Conservation (phyloP, 2,113 vertebrate species). For the Noturus placidus region DNA sequence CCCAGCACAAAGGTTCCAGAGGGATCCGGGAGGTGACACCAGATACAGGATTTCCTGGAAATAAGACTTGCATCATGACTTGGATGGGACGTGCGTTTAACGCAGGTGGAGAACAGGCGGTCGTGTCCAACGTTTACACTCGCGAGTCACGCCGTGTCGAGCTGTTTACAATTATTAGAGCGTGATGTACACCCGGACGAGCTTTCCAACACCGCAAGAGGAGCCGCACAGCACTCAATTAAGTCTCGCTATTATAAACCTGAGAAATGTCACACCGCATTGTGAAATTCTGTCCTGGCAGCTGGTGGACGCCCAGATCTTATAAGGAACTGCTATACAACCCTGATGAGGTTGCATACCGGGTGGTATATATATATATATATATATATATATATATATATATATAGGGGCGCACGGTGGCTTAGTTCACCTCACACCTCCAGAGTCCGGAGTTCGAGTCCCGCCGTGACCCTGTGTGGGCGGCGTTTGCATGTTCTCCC, state of each 20-base stretch:
- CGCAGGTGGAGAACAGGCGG: background rate
- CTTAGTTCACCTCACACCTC: no score
- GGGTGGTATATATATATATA: no score
- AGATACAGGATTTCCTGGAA: constrained; percentile 3
- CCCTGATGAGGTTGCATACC: background rate
- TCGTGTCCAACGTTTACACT: background rate
- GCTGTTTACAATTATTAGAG: background rate
- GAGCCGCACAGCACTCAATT: background rate
- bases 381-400: no score
- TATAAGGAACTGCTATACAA: background rate
- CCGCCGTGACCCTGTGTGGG: no score
- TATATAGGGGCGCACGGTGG: no score
- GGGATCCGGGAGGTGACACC: constrained; percentile 8
- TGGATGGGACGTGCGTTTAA: constrained; percentile 28
- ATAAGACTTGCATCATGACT: constrained; percentile 6
- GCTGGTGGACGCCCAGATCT: background rate
- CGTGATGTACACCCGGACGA: background rate
- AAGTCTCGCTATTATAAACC: constrained; percentile 5
- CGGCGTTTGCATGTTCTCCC: no score
- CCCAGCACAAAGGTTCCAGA: background rate
- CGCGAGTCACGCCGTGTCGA: background rate
- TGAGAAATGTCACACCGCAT: constrained; percentile 25
- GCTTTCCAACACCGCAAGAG: background rate
- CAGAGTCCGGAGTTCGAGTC: no score
- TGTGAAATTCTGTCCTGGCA: constrained; percentile 6